Conservation (phyloP, 2,888 invertebrate species). For the Drosophila vallismaia region DNA sequence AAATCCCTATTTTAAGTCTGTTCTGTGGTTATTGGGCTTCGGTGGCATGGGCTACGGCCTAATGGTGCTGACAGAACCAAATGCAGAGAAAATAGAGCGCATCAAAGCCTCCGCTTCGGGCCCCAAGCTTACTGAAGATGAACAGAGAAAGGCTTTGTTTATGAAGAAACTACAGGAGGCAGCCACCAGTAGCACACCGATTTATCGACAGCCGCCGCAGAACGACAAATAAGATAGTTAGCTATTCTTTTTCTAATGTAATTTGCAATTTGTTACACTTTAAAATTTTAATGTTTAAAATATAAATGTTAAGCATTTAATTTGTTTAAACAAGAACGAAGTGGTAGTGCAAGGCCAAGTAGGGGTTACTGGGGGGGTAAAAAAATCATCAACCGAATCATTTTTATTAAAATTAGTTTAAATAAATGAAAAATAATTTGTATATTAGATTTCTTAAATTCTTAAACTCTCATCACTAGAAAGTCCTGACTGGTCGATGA, state of each 20-base stretch:
- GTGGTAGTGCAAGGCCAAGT: not conserved
- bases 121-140: slow-evolving; percentile 57
- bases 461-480: not conserved
- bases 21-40: slow-evolving; percentile 86
- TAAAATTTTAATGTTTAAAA: slow-evolving; percentile 44
- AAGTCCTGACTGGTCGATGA: not conserved
- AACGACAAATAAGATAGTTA: slow-evolving; percentile 57
- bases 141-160: slow-evolving; percentile 78
- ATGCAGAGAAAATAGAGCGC: slow-evolving; percentile 82
- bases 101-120: slow-evolving; percentile 67
- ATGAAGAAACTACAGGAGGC: slow-evolving; percentile 77
- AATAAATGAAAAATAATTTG: not conserved
- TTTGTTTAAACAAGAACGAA: too few species aligned
- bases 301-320: slow-evolving; percentile 28
- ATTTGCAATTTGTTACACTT: slow-evolving; percentile 29
- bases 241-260: not conserved
- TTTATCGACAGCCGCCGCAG: slow-evolving; percentile 51
- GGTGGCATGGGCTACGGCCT: slow-evolving; percentile 87
- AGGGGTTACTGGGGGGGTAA: too few species aligned
- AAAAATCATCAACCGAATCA: too few species aligned
- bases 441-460: not conserved
- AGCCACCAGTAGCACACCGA: slow-evolving; percentile 62
- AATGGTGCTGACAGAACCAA: slow-evolving; percentile 85
- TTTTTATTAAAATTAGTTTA: not conserved
- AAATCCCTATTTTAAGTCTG: slow-evolving; percentile 83